phyloP scores from a whole-genome alignment of 2,113 vertebrate species.

The Muntiacus reevesi region DNA sequence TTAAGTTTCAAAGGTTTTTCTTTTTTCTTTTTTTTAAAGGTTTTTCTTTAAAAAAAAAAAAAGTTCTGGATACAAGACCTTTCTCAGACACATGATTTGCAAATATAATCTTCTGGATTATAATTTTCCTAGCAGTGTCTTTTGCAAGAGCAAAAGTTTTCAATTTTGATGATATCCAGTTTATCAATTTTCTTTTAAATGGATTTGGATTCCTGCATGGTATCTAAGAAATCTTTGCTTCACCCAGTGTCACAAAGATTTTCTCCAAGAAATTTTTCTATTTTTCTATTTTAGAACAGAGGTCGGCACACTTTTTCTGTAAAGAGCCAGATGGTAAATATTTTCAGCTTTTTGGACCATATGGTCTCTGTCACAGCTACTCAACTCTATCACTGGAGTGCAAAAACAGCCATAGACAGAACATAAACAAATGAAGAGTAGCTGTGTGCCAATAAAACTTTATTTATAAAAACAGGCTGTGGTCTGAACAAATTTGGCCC shows the following conservation, averaged over 20 bases:
- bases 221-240: constrained; percentile 18
- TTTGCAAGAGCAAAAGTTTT: background rate
- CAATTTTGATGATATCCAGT: background rate
- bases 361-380: background rate
- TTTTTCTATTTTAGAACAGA: constrained; percentile 30
- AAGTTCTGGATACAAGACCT: background rate
- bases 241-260: background rate
- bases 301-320: background rate
- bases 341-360: constrained; percentile 27
- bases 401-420: background rate
- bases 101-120: constrained; percentile 19
- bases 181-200: background rate
- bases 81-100: background rate
- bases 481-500: background rate
- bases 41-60: background rate
- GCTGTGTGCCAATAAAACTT: constrained; percentile 18
- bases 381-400: background rate
- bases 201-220: background rate
- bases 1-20: background rate
- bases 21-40: background rate
- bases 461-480: background rate
- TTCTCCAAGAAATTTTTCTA: background rate
- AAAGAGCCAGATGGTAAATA: constrained; percentile 39
- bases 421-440: constrained; percentile 1
- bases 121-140: background rate